Conservation (phyloP, 2,113 vertebrate species). For the Trogon melanurus region DNA sequence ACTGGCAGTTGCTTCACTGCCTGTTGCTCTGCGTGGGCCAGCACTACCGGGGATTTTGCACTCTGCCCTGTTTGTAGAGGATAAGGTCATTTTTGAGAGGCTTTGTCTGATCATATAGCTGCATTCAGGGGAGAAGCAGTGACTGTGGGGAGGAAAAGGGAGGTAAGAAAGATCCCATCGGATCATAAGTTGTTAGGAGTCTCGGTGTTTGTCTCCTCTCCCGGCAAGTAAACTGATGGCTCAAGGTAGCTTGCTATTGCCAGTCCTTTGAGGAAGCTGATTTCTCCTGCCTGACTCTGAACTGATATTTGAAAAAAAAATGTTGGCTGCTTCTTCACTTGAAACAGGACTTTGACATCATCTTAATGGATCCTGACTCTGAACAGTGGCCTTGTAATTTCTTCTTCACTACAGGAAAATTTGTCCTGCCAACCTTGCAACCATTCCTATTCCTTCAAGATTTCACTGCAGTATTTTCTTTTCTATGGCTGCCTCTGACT, state of each 20-base stretch:
- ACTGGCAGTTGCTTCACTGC: not conserved
- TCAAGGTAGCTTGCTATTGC: not conserved
- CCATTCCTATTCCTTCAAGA: not conserved
- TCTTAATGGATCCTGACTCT: not conserved
- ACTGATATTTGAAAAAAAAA: not conserved
- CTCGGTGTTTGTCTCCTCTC: not conserved
- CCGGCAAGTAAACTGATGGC: not conserved
- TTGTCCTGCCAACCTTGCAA: not conserved
- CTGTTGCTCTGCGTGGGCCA: not conserved
- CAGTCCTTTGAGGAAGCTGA: not conserved
- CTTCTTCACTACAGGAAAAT: not conserved
- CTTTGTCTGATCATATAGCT: not conserved
- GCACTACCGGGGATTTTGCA: not conserved
- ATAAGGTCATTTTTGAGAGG: not conserved
- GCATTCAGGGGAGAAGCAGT: not conserved
- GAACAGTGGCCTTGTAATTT: not conserved
- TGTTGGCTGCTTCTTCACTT: rapidly evolving
- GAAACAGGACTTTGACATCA: not conserved
- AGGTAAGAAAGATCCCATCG: not conserved
- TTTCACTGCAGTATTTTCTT: not conserved
- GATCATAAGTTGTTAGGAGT: rapidly evolving
- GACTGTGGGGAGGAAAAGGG: not conserved
- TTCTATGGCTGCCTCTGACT: not conserved
- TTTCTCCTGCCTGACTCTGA: not conserved
- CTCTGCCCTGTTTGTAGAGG: not conserved